Evolutionary conservation across 2,888 invertebrate genomes (phyloP).

Genomic region (Ischnura elegans): DNA sequence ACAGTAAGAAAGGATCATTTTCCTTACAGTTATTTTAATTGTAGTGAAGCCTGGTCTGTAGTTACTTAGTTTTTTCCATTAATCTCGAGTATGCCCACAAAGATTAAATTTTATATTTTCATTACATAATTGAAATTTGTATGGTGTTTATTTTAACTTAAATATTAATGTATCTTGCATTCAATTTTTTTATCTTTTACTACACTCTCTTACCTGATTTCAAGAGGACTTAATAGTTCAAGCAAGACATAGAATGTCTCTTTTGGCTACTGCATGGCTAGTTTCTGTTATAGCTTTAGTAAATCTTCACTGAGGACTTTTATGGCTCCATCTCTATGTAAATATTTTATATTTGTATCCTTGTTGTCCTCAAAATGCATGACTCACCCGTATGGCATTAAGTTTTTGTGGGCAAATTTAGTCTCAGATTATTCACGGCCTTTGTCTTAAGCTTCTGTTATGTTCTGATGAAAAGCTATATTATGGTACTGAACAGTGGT

Average conservation of each 20-base stretch:
- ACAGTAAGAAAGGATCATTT: conserved; percentile 63
- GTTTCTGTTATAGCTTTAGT: not conserved
- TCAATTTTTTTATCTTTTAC: not conserved
- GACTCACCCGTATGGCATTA: too few relatives aligned
- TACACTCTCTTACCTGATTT: not conserved
- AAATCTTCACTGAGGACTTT: not conserved
- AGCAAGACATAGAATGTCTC: not conserved
- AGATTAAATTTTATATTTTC: conserved; percentile 2
- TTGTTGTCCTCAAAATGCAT: too few relatives aligned
- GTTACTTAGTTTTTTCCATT: conserved; percentile 17
- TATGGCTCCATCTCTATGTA: not conserved
- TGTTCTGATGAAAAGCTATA: too few relatives aligned
- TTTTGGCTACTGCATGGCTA: not conserved
- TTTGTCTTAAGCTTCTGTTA: too few relatives aligned
- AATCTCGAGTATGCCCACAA: not conserved
- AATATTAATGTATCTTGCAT: too few relatives aligned
- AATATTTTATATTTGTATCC: too few relatives aligned
- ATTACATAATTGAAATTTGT: not conserved
- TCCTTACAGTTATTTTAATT: conserved; percentile 50
- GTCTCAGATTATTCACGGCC: too few relatives aligned
- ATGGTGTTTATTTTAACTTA: too few relatives aligned
- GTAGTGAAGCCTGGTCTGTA: conserved; percentile 58
- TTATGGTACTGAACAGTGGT: too few relatives aligned
- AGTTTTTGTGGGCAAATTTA: too few relatives aligned
- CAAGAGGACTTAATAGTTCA: not conserved